Conservation (phyloP, 2,888 invertebrate species). For the Eucriotettix oculatus region DNA sequence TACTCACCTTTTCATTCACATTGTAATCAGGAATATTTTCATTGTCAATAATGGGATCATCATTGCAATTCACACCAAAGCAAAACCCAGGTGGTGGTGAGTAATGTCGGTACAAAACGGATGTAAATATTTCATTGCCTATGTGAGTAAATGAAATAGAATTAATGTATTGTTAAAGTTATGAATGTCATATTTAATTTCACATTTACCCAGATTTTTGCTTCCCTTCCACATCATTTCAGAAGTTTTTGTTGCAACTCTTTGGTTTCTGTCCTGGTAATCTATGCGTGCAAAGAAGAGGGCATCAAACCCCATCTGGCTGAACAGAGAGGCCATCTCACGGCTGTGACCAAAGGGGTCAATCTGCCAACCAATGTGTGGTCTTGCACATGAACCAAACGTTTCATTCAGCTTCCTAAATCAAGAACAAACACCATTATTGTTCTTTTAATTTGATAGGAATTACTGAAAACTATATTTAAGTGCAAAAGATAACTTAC, state of each 20-base stretch:
- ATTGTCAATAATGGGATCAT: constrained; percentile 78
- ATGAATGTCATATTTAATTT: too few species aligned
- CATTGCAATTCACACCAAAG: constrained; percentile 72
- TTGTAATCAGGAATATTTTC: constrained; percentile 40
- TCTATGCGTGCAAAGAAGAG: constrained; percentile 75
- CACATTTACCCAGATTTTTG: constrained; percentile 41
- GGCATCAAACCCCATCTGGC: constrained; percentile 79
- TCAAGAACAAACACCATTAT: background rate
- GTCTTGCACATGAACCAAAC: constrained; percentile 54
- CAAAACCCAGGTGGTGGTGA: constrained; percentile 82
- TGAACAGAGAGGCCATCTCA: constrained; percentile 65
- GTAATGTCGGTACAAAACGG: constrained; percentile 38
- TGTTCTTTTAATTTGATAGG: too few species aligned
- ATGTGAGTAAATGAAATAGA: too few species aligned
- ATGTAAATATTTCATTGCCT: constrained; percentile 29
- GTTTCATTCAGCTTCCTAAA: constrained; percentile 37
- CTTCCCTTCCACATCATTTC: constrained; percentile 78
- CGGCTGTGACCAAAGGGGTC: constrained; percentile 78
- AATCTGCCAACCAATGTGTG: constrained; percentile 64
- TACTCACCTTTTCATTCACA: constrained; percentile 23
- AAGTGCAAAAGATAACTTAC: constrained; percentile 22
- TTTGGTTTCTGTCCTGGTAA: constrained; percentile 57
- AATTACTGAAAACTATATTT: too few species aligned
- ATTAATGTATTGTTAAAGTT: too few species aligned
- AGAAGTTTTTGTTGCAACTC: constrained; percentile 41